Conservation (phyloP, 2,888 invertebrate genomes). For the Proisotoma minuta region DNA sequence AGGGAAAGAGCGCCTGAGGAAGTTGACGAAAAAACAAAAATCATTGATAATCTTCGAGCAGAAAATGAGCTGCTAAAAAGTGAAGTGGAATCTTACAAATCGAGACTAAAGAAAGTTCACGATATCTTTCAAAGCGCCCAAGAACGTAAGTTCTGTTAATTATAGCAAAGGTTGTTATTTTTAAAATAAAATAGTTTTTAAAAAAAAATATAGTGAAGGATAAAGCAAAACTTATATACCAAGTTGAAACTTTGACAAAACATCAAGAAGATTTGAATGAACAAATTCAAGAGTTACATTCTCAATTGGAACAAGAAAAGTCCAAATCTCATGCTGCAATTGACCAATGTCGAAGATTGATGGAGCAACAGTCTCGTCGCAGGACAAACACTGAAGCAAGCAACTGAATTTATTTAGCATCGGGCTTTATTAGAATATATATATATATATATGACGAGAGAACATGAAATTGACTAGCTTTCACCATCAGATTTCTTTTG, state of each 20-base stretch:
- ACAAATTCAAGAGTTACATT: slow-evolving; percentile 64
- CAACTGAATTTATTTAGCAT: not conserved
- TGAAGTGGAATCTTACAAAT: slow-evolving; percentile 63
- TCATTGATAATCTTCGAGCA: slow-evolving; percentile 40
- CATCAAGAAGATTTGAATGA: slow-evolving; percentile 69
- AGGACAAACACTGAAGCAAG: slow-evolving; percentile 29
- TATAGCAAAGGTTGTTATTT: not conserved
- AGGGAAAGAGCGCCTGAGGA: not conserved
- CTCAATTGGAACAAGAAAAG: slow-evolving; percentile 69
- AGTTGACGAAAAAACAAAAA: slow-evolving; percentile 36
- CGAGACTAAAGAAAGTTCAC: slow-evolving; percentile 66
- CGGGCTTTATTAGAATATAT: no score
- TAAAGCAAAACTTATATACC: slow-evolving; percentile 68
- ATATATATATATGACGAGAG: no score
- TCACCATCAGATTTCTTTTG: no score
- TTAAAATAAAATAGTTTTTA: slow-evolving; percentile 3
- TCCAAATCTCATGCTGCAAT: slow-evolving; percentile 55
- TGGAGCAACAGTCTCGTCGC: slow-evolving; percentile 40
- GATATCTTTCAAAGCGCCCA: slow-evolving; percentile 66
- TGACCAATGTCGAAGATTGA: slow-evolving; percentile 34
- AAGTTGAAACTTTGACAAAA: slow-evolving; percentile 64
- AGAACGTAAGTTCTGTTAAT: slow-evolving; percentile 59
- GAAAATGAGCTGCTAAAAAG: slow-evolving; percentile 54
- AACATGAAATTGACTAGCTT: no score
- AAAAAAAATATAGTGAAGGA: slow-evolving; percentile 65